Conservation (phyloP, 2,888 invertebrate genomes). For the Sympetrum striolatum region DNA sequence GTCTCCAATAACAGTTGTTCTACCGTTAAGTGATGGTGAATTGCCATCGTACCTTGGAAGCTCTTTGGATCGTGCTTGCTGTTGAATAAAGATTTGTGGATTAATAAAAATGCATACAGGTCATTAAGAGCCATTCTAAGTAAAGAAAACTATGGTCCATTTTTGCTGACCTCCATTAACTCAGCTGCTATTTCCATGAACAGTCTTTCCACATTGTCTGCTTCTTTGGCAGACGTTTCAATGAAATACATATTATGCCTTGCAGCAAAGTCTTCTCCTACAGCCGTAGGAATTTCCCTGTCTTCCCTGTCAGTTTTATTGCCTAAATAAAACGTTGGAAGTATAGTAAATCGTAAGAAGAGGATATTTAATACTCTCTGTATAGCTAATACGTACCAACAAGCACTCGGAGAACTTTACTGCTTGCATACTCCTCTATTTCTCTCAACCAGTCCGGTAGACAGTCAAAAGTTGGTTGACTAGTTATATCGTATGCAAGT, state of each 20-base stretch:
- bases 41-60: slow-evolving; percentile 77
- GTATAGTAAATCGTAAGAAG: not conserved
- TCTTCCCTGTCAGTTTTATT: slow-evolving; percentile 98
- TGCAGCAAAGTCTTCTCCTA: slow-evolving; percentile 95
- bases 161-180: slow-evolving; percentile 74
- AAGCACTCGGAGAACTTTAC: slow-evolving; percentile 90
- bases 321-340: slow-evolving; percentile 63
- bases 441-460: slow-evolving; percentile 96
- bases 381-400: slow-evolving; percentile 72
- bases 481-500: slow-evolving; percentile 95
- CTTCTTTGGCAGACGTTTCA: slow-evolving; percentile 97
- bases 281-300: slow-evolving; percentile 91
- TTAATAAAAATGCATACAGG: not conserved
- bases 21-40: slow-evolving; percentile 74
- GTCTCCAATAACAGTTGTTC: slow-evolving; percentile 73
- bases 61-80: slow-evolving; percentile 88
- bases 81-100: slow-evolving; percentile 51
- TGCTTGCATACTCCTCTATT: slow-evolving; percentile 97
- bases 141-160: not conserved
- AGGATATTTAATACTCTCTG: not conserved
- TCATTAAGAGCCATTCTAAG: not conserved
- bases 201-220: slow-evolving; percentile 94
- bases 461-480: slow-evolving; percentile 97
- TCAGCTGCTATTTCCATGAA: slow-evolving; percentile 97
- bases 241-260: slow-evolving; percentile 97